Evolutionary conservation across 2,113 vertebrate species (phyloP).

Genomic region (Datnioides undecimradiatus): DNA sequence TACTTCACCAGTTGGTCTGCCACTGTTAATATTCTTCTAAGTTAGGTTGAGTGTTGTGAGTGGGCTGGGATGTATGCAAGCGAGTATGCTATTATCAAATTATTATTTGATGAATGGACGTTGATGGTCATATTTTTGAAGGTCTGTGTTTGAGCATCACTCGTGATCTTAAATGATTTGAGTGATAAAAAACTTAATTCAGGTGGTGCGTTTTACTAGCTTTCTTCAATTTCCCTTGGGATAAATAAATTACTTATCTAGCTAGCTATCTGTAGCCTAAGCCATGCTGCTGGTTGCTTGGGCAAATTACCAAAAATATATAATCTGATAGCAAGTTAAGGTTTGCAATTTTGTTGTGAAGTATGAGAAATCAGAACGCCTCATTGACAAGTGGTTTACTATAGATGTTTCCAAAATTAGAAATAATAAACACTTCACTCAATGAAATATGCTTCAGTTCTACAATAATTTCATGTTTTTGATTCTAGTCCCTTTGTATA

Average conservation of each 20-base stretch:
- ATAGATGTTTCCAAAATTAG: not conserved
- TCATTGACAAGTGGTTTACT: not conserved
- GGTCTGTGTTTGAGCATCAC: too few species aligned
- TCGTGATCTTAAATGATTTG: not conserved
- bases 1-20: not conserved
- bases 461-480: too few species aligned
- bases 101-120: too few species aligned
- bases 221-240: too few species aligned
- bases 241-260: too few species aligned
- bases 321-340: not conserved
- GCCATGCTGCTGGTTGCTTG: not conserved
- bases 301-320: not conserved
- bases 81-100: too few species aligned
- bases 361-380: not conserved
- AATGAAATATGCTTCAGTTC: too few species aligned
- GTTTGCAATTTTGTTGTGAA: not conserved
- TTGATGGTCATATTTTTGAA: too few species aligned
- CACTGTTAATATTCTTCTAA: too few species aligned
- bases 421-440: not conserved
- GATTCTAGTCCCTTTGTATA: too few species aligned
- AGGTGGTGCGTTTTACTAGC: not conserved
- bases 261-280: too few species aligned
- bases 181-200: not conserved
- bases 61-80: too few species aligned
- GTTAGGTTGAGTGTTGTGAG: not conserved